Conservation (phyloP, 2,797 vertebrate genomes). For the Spea hammondii region DNA sequence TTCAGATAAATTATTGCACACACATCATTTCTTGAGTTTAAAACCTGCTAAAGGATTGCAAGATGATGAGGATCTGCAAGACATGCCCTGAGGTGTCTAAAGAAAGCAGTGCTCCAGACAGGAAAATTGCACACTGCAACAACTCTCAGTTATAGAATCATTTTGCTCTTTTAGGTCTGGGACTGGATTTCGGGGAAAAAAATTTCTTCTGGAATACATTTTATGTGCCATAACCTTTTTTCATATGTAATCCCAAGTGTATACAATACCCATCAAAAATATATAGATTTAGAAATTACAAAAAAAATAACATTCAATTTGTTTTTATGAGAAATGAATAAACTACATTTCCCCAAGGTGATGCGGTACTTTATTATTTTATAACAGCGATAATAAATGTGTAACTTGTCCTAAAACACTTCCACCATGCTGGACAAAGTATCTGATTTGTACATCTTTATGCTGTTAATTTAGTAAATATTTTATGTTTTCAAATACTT, state of each 20-base stretch:
- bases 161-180: conserved; percentile 26
- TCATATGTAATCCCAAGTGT: conserved; percentile 42
- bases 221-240: conserved; percentile 30
- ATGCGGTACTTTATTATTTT: conserved; percentile 10
- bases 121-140: conserved; percentile 44
- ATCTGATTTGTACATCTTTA: neutral
- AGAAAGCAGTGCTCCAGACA: conserved; percentile 41
- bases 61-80: conserved; percentile 47
- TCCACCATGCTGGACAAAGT: neutral
- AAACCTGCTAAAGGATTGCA: conserved; percentile 49
- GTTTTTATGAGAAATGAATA: conserved; percentile 14
- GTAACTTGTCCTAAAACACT: neutral
- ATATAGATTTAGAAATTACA: conserved; percentile 24
- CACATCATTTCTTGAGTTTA: conserved; percentile 43
- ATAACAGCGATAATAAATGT: conserved; percentile 5
- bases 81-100: conserved; percentile 40
- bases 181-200: conserved; percentile 33
- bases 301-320: conserved; percentile 13
- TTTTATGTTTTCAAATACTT: too few relatives aligned
- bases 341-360: conserved; percentile 15
- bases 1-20: conserved; percentile 38
- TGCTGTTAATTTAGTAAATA: too few relatives aligned
- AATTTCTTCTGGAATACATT: conserved; percentile 36
- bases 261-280: conserved; percentile 17
- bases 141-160: conserved; percentile 24